phyloP scores from a whole-genome alignment of 2,113 vertebrate genomes.

The Riparia riparia region DNA sequence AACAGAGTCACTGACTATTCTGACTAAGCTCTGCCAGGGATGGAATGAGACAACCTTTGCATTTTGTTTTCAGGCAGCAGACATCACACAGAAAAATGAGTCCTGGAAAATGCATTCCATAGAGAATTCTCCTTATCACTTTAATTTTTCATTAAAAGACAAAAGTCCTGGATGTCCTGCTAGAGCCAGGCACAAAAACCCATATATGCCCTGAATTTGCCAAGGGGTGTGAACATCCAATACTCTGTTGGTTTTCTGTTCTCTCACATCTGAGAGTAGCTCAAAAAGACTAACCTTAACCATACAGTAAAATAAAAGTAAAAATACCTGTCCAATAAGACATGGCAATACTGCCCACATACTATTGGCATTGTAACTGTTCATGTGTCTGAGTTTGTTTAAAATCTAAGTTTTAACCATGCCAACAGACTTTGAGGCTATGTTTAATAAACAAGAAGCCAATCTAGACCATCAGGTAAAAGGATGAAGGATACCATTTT shows the following conservation, averaged over 20 bases:
- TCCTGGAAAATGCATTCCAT: not conserved
- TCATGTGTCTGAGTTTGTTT: too few relatives aligned
- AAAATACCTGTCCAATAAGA: too few relatives aligned
- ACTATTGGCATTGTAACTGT: too few relatives aligned
- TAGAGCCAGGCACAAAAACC: not conserved
- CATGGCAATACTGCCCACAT: too few relatives aligned
- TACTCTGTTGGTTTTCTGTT: not conserved
- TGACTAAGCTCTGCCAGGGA: not conserved
- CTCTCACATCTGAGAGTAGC: not conserved
- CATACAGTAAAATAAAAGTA: not conserved
- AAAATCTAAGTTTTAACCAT: not conserved
- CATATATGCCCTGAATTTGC: not conserved
- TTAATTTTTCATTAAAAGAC: not conserved
- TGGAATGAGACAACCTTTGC: not conserved
- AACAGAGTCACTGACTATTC: not conserved
- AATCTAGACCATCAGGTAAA: not conserved
- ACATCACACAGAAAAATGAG: not conserved
- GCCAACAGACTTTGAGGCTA: not conserved
- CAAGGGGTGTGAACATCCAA: not conserved
- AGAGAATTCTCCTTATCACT: not conserved
- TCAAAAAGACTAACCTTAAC: not conserved
- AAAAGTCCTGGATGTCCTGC: not conserved
- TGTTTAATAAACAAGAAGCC: not conserved
- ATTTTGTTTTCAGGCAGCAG: not conserved
- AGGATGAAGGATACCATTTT: not conserved